Evolutionary conservation across 2,113 vertebrate species (phyloP), one percentile per base, ranked within the genome.

Genomic region (Cyphomyrus plagiostoma): DNA sequence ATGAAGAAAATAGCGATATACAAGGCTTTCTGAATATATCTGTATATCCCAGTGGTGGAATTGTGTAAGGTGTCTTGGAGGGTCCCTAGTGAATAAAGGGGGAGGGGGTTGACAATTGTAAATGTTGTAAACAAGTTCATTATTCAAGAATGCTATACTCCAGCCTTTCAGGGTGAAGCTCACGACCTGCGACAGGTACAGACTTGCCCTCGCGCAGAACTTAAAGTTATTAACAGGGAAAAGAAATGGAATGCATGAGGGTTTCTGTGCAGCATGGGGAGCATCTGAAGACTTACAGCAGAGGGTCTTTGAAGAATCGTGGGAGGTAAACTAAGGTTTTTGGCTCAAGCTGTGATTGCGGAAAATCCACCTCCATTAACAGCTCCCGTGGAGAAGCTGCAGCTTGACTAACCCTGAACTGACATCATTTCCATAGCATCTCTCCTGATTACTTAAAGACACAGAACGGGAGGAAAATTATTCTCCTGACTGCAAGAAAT

Each of bases 371-470:
- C 42, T 45, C 82, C 23, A 84, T 84, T 42, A 84, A n/a, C 45
- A 48, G 42, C 23, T 3, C n/a, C 85, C 13, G 23, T n/a, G 23
- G 85, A 86, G 49, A 86, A 30, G 85, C 49, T 86, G 85, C 85
- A 35, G 49, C 35, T 86, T 52, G 46, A n/a, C 85, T 87, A 53
- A 52, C 50, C 85, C 85, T 87, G 85, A 53, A 53, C n/a, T 52
- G 23, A 52, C 85, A 35, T 53, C 30, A 87, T 53, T 87, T 56
- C 50, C 85, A 35, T 53, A 35, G 49, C 21, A 56, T 17, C 45
- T 56, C 30, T 35, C n/a, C 45, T 84, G 82, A 84, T 84, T 84
- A 84, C 82, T 46, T 52, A 35, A 53, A 35, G n/a, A 50, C 49
- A 87, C 50, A 19, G n/a, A 87, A 35, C 2, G 19, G 26, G 15